phyloP scores from a whole-genome alignment of 2,888 invertebrate species.

The Amorpha juglandis region DNA sequence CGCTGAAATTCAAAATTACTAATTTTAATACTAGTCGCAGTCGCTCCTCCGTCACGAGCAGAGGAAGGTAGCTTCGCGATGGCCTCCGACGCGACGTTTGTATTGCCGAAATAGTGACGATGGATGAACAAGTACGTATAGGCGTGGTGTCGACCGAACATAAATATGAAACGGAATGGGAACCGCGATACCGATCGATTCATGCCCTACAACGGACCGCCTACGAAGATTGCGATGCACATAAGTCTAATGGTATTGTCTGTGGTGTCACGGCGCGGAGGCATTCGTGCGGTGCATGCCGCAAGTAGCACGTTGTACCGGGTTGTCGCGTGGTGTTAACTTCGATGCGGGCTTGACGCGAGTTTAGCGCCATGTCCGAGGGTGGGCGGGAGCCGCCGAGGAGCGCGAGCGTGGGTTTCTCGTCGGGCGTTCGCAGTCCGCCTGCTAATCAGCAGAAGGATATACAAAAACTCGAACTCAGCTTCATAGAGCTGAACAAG shows the following conservation, averaged over 20 bases:
- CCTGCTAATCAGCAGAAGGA: slow-evolving; percentile 68
- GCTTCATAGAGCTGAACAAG: slow-evolving; percentile 81
- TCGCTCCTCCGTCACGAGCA: slow-evolving; percentile 75
- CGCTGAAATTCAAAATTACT: slow-evolving; percentile 81
- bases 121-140: slow-evolving; percentile 81
- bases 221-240: slow-evolving; percentile 70
- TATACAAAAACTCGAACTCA: slow-evolving; percentile 77
- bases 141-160: slow-evolving; percentile 50
- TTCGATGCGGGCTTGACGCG: slow-evolving; percentile 50
- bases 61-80: slow-evolving; percentile 73
- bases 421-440: slow-evolving; percentile 62
- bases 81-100: slow-evolving; percentile 57
- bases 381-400: slow-evolving; percentile 59
- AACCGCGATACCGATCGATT: slow-evolving; percentile 73
- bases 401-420: slow-evolving; percentile 58
- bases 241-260: slow-evolving; percentile 69
- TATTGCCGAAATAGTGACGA: slow-evolving; percentile 57
- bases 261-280: slow-evolving; percentile 70
- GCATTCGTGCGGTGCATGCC: slow-evolving; percentile 69
- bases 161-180: slow-evolving; percentile 64
- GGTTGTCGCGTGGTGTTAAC: slow-evolving; percentile 56
- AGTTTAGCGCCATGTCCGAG: slow-evolving; percentile 54
- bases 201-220: slow-evolving; percentile 62
- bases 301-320: slow-evolving; percentile 65
- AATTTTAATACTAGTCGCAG: slow-evolving; percentile 83